These are phyloP conservation scores for Drosophila barbarae DNA, from an alignment of 2,888 invertebrate genomes.

Conservation along the genomic window DNA sequence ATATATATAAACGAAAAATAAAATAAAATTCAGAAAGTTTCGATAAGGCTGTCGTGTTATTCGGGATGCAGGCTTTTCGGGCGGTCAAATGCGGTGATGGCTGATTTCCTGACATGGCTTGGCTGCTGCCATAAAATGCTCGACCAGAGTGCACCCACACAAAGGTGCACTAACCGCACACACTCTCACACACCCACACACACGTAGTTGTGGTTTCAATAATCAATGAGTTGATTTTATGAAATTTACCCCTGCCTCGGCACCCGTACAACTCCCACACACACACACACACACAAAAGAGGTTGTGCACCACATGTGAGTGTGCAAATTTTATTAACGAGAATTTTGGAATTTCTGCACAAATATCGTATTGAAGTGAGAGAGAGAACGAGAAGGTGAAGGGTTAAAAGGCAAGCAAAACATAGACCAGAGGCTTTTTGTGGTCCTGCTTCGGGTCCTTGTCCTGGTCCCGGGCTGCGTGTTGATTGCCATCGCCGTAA, in stretches of 20 bases:
- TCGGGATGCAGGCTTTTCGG: conserved; percentile 22
- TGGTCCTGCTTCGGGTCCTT: conserved; percentile 21
- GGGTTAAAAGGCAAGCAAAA: conserved; percentile 50
- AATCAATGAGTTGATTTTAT: conserved; percentile 75
- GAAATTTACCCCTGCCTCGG: conserved; percentile 56
- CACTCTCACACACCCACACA: conserved; percentile 1
- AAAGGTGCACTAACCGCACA: conserved; percentile 51
- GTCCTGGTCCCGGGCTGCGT: conserved; percentile 25
- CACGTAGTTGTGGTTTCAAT: conserved; percentile 70
- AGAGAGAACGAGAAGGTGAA: conserved; percentile 37
- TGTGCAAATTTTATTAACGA: conserved; percentile 65
- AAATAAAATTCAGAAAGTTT: conserved; percentile 51
- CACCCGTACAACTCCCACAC: conserved; percentile 18
- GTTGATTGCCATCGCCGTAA: conserved; percentile 53
- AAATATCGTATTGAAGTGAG: conserved; percentile 52
- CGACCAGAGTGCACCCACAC: conserved; percentile 63
- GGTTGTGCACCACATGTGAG: conserved; percentile 28
- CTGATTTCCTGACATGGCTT: conserved; percentile 48
- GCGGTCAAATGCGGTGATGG: conserved; percentile 22
- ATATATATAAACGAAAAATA: conserved; percentile 22
- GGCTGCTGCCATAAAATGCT: conserved; percentile 63
- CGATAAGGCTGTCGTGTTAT: conserved; percentile 58
- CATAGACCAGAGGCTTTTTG: conserved; percentile 29
- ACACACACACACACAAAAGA: not conserved
- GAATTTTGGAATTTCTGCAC: conserved; percentile 67